Evolutionary conservation across 2,888 invertebrate species (phyloP), one percentile per base, ranked within the genome.

Genomic region (Epiblema foenella): DNA sequence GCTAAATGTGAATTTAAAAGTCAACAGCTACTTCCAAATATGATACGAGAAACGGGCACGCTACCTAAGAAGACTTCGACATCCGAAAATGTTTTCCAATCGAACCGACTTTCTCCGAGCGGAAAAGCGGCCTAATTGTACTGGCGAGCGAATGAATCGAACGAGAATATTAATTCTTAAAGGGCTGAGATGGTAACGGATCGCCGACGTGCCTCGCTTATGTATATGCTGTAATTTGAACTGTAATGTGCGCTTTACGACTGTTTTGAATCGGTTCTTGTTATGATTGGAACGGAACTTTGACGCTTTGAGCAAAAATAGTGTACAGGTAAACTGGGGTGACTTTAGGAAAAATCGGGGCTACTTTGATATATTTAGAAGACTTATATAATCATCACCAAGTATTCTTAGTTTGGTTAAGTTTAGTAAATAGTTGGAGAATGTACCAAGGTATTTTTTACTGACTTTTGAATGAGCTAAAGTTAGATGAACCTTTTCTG

Each of bases 61-160:
- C 49, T 57, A 29, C 15, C 15, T 46, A 62, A 20, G 54, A 66
- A 37, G 24, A 42, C 29, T 29, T 33, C 18, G 71, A 49, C 69
- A 72, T 74, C 73, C 74, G 65, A 71, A 74, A 74, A 74, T 68
- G 73, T 71, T 65, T 60, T 60, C 68, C 73, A 70, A 62, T 71
- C 70, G 70, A 63, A 58, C 63, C 64, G 17, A 70, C 74, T 74
- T 74, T 74, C 74, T 70, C 74, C 66, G 37, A 60, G 58, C 73
- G 74, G 70, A 73, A 74, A 71, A 71, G 71, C 56, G 71, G 71
- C 71, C 68, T 71, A 68, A 73, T 73, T 73, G 68, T 39, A 29
- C 56, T 42, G 49, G 62, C 66, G 70, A 67, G 52, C 63, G 69
- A 69, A 69, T 65, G 64, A 69, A 71, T 71, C 65, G 71, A 71